Evolutionary conservation across 2,113 vertebrate species (phyloP), one percentile per base, ranked within the genome.

Genomic region (Brachionichthys hirsutus): DNA sequence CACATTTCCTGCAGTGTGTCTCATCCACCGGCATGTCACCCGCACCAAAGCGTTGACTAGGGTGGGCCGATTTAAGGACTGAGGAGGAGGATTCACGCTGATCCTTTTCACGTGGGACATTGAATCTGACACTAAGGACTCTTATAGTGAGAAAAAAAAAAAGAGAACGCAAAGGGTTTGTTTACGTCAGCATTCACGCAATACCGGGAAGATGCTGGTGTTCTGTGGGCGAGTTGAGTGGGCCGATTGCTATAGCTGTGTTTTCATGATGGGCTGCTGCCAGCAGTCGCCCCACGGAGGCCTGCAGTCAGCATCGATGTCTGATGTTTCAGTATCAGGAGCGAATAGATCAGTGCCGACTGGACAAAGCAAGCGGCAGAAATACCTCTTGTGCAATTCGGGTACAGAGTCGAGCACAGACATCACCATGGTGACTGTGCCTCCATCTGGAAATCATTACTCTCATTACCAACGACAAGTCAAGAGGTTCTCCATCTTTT

Each of bases 401-500:
- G 24, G 3, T 8, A 30, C 5, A 30, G 4, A 30, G 24, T 30
- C 5, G 24, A 30, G 5, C 5, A 30, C 24, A 30, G 24, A 30
- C 24, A 15, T 13, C 34, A n/a, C 38, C 36, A 34, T 34, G 16
- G 6, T 13, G 24, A 12, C 42, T 15, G 9, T 9, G 2, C 6
- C 0, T 12, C 19, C 9, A 24, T 35, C 12, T 52, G 44, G 24
- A 36, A 24, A 19, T 48, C 0, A 18, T 49, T 22, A 35, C 35
- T 24, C 35, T 60, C 10, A 77, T 80, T 82, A 99, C 97, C 93
- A 92, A 91, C 61, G 89, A 89, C 53, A 95, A 84, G 66, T 95
- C 91, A 16, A 99, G 81, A 0, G 88, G 85, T 43, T 64, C 85
- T 15, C 95, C 95, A 0, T 98, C 94, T 71, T 94, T 95, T 0